Conservation (phyloP, 2,888 invertebrate genomes). For the Plusia festucae region DNA sequence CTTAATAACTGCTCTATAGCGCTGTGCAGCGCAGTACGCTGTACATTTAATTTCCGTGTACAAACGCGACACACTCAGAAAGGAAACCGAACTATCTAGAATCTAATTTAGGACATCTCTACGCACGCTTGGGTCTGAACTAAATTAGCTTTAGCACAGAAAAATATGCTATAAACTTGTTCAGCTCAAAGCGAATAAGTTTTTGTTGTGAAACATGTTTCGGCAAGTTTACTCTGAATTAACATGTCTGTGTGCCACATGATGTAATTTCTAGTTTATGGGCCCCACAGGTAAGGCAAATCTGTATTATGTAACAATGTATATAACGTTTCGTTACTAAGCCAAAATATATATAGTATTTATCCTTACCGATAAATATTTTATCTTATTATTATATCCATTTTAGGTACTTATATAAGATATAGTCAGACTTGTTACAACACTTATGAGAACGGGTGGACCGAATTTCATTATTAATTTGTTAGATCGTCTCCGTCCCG, state of each 20-base stretch:
- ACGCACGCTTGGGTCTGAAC: constrained; percentile 42
- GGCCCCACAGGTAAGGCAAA: constrained; percentile 2
- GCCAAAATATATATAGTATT: too few relatives aligned
- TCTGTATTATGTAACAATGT: too few relatives aligned
- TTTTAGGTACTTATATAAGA: too few relatives aligned
- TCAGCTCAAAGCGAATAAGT: constrained; percentile 21
- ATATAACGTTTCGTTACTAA: too few relatives aligned
- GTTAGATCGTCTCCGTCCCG: too few relatives aligned
- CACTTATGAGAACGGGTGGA: too few relatives aligned
- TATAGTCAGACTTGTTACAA: too few relatives aligned
- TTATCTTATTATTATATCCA: too few relatives aligned
- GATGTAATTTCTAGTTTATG: constrained; percentile 25
- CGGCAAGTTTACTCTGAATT: constrained; percentile 34
- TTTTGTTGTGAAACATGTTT: constrained; percentile 26
- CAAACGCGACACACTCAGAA: constrained; percentile 55
- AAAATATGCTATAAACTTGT: constrained; percentile 32
- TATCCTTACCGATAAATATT: too few relatives aligned
- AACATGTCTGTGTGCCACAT: constrained; percentile 33
- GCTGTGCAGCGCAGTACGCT: constrained; percentile 39
- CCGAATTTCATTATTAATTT: too few relatives aligned
- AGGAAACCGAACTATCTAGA: constrained; percentile 62
- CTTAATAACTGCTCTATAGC: constrained; percentile 32
- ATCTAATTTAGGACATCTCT: constrained; percentile 65
- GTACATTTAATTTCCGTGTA: constrained; percentile 71
- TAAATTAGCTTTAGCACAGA: constrained; percentile 41